A percentile compares a stretch with the other conserved stretches of the same genome.
Conservation (phyloP, 2,888 invertebrate species). For the Agonopterix arenella region DNA sequence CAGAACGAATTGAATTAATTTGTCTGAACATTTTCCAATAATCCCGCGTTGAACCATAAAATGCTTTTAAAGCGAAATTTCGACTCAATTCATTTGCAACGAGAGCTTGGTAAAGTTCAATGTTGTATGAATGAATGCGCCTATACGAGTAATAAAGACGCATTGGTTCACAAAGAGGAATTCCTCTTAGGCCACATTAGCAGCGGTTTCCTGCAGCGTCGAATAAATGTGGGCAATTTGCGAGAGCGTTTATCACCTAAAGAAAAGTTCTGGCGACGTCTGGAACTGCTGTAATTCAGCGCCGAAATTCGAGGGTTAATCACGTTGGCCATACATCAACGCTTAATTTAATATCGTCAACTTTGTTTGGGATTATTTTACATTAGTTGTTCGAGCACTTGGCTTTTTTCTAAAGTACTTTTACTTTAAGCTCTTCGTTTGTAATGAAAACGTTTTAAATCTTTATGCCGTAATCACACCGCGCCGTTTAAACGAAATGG, state of each 20-base stretch:
- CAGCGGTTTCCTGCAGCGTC: conserved; percentile 51
- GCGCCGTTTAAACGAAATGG: too few species aligned
- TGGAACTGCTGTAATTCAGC: conserved; percentile 62
- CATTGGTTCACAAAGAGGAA: conserved; percentile 35
- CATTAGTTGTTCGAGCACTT: too few species aligned
- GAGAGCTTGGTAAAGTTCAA: conserved; percentile 40
- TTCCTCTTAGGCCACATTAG: conserved; percentile 52
- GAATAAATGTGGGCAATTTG: conserved; percentile 71
- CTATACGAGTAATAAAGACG: conserved; percentile 22
- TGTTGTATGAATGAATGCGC: conserved; percentile 43
- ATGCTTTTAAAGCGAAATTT: conserved; percentile 42
- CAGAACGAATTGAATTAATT: conserved; percentile 44
- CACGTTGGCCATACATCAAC: conserved; percentile 55
- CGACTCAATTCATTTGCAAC: conserved; percentile 44
- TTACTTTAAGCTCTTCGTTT: too few species aligned
- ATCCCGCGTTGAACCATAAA: conserved; percentile 45
- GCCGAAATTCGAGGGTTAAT: conserved; percentile 62
- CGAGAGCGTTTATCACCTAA: conserved; percentile 70
- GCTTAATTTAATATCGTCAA: conserved; percentile 57
- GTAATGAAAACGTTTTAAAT: too few species aligned
- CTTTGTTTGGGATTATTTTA: conserved; percentile 38
- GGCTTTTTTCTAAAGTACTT: too few species aligned
- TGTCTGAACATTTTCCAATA: conserved; percentile 36
- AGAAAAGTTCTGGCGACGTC: conserved; percentile 69
- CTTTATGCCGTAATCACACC: too few species aligned